Base-by-base conservation (phyloP, 2,113 vertebrate species). In the Eira barbara region DNA sequence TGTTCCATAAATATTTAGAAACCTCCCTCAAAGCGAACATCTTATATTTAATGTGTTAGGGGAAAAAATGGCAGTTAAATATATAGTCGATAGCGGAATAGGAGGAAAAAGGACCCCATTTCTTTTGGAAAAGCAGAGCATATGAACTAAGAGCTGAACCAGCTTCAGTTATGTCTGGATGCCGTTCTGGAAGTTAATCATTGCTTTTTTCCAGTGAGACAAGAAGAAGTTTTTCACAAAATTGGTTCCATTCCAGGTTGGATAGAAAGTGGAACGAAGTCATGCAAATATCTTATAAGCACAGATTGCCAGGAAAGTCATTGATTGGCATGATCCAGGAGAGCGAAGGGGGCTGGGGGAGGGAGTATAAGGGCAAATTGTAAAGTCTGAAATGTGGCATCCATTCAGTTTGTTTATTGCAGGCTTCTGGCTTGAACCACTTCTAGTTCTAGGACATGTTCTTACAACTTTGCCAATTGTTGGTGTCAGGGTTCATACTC, bases 271-370 rank as follows among this genome's bases (percentile, higher is more conserved):
- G 18, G 36, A 95, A 20, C 13, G 25, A 89, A 93, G 45, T 80
- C 93, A 76, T 84, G 61, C 36, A 91, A 82, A 89, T 89, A 78
- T 82, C 42, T 97, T 89, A 8, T 67, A 94, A 91, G 31, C 59
- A 78, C n/a, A 76, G 59, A 76, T 34, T 76, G 71, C 47, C 86
- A 89, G 84, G 86, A 73, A 71, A 49, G 89, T 82, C 9, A 80
- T 13, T 95, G 84, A 73, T 31, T 90, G 47, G 15, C 55, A 25
- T 7, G 25, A 21, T 47, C 8, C 1, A 10, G 7, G n/a, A 39
- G 80, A 39, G 36, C 2, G 3, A 2, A 4, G 11, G 9, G 6
- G 12, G 4, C 7, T 5, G 7, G 15, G 65, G 59, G 65, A n/a
- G 9, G 18, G 12, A 67, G 14, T 17, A 42, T 20, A 10, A 27